Base-by-base conservation (phyloP, 1,140 invertebrate genomes). In the Drosophila erecta region DNA sequence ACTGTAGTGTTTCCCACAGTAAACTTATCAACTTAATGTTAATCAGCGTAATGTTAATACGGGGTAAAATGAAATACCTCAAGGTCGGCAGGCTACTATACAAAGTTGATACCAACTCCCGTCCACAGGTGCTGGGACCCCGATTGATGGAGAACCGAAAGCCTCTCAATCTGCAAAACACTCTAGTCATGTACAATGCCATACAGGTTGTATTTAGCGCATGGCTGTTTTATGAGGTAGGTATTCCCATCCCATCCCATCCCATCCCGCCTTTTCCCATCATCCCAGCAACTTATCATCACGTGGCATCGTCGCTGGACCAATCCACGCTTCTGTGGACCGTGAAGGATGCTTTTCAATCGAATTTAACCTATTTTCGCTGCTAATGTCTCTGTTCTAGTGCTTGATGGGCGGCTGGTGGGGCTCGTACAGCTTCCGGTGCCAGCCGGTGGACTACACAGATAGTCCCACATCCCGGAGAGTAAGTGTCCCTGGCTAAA, bases 381-480 rank as follows among this genome's bases (percentile, higher is more conserved):
- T 46, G 76, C 76, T 85, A 80, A 81, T 81, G 60, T 84, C 49
- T 81, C 73, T 60, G 69, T 87, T 84, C 74, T 93, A 96, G 96
- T 95, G 95, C 86, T 93, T 96, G 93, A 94, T 94, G 93, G 95
- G 95, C 80, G 96, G 95, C 79, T 96, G 96, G 96, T 95, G 95
- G 93, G 93, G 93, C 67, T 93, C 95, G 47, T 97, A 98, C 94
- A 98, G 95, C 93, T 97, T 97, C 86, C 94, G 94, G 76, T 98
- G 97, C 93, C 96, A 98, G 93, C 96, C 96, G 10, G 96, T 98
- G 70, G 96, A 97, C 92, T 97, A 98, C 93, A 95, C 95, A 14
- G 93, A 95, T 90, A 95, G 94, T 92, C 94, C 95, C 17, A 94
- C 94, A 74, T 96, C 96, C 54, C 93, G 96, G 92, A 94, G 96